Evolutionary conservation across 2,797 vertebrate species (phyloP).

Genomic region (Diceros bicornis): DNA sequence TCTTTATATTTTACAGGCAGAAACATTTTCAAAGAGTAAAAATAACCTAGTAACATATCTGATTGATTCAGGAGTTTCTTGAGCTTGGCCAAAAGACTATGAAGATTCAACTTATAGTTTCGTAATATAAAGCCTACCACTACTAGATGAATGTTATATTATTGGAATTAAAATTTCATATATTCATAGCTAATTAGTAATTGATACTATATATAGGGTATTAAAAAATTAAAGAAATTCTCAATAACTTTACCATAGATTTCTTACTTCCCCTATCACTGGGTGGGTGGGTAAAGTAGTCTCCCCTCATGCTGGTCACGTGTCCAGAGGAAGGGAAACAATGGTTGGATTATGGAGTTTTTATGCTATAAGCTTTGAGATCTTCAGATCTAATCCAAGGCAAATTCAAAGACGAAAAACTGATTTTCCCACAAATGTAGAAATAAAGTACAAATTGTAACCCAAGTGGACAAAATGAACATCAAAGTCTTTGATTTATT

Average conservation of each 20-base stretch:
- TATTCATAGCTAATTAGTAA: conserved; percentile 83
- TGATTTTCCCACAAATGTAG: neutral
- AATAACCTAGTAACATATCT: neutral
- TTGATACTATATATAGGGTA: conserved; percentile 70
- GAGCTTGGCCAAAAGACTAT: conserved; percentile 56
- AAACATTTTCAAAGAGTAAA: neutral
- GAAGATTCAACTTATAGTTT: conserved; percentile 81
- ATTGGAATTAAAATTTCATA: conserved; percentile 74
- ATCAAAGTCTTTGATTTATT: neutral
- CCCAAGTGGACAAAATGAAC: neutral
- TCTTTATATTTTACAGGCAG: neutral
- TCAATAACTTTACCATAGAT: neutral
- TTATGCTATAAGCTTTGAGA: neutral
- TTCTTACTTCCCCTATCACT: neutral
- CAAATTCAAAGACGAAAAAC: neutral
- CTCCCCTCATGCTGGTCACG: neutral
- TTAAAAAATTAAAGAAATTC: conserved; percentile 66
- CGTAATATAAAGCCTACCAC: conserved; percentile 68
- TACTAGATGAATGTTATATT: conserved; percentile 75
- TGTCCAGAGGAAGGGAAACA: neutral
- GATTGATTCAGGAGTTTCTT: neutral
- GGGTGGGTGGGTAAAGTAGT: too few species aligned
- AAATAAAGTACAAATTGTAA: neutral
- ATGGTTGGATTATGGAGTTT: neutral
- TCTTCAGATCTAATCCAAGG: neutral